phyloP scores from a whole-genome alignment of 1,140 invertebrate species.

The Saccostrea echinata region DNA sequence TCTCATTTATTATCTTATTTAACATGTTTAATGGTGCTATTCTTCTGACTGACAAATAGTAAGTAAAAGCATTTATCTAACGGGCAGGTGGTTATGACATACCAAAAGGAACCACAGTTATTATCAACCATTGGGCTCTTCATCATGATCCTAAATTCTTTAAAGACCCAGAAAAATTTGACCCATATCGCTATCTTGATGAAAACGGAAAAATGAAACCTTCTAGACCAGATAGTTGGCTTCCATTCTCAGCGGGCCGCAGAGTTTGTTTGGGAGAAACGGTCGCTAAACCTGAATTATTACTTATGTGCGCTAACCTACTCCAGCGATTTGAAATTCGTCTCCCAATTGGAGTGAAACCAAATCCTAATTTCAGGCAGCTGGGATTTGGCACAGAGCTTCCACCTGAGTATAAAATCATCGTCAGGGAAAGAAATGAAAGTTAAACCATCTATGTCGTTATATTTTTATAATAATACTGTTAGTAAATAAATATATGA shows the following conservation, averaged over 20 bases:
- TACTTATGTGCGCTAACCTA: conserved; percentile 52
- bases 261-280: conserved; percentile 61
- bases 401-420: not conserved
- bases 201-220: conserved; percentile 64
- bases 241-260: conserved; percentile 64
- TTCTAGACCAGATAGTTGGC: conserved; percentile 56
- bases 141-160: conserved; percentile 87
- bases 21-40: too few relatives aligned
- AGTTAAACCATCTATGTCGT: too few relatives aligned
- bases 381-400: not conserved
- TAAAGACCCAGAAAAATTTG: conserved; percentile 87
- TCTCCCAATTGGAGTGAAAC: conserved; percentile 10
- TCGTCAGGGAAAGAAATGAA: not conserved
- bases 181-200: conserved; percentile 84
- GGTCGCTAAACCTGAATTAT: conserved; percentile 59
- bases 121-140: conserved; percentile 89
- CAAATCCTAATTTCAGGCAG: not conserved
- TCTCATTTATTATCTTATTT: too few relatives aligned
- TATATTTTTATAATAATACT: too few relatives aligned
- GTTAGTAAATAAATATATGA: too few relatives aligned
- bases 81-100: conserved; percentile 82
- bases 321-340: conserved; percentile 47
- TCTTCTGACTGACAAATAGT: too few relatives aligned
- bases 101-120: conserved; percentile 89
- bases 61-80: too few relatives aligned